phyloP scores from a whole-genome alignment of 2,113 vertebrate species.

The Xyliphius kryptos region DNA sequence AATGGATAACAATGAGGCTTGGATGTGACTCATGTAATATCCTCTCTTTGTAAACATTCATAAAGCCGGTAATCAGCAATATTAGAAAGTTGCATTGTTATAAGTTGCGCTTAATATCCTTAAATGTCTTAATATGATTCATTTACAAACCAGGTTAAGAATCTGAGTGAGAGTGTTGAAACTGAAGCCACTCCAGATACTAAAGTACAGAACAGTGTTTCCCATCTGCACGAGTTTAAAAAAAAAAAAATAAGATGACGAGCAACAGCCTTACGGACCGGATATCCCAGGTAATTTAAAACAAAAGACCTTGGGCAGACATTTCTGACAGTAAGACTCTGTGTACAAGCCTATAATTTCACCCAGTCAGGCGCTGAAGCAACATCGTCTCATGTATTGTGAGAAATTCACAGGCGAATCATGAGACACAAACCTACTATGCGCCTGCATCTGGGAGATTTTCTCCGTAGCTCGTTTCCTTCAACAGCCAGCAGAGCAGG shows the following conservation, averaged over 20 bases:
- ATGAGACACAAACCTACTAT: not conserved
- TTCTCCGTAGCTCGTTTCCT: not conserved
- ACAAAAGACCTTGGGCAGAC: slow-evolving; percentile 43
- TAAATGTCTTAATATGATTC: too few relatives aligned
- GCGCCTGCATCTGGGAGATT: not conserved
- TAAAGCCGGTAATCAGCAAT: too few relatives aligned
- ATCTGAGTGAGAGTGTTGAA: not conserved
- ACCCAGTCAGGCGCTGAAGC: slow-evolving; percentile 13
- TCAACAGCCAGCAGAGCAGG: not conserved
- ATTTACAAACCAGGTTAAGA: not conserved
- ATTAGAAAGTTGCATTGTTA: too few relatives aligned
- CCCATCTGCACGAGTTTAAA: slow-evolving; percentile 16
- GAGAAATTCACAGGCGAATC: slow-evolving; percentile 3
- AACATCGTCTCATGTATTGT: not conserved
- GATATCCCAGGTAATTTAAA: slow-evolving; percentile 44
- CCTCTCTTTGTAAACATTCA: too few relatives aligned
- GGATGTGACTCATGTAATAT: too few relatives aligned
- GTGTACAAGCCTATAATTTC: slow-evolving; percentile 45
- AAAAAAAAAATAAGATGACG: slow-evolving; percentile 14
- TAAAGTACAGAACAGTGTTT: not conserved
- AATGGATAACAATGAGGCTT: not conserved
- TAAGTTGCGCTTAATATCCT: too few relatives aligned
- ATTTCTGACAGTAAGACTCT: slow-evolving; percentile 39
- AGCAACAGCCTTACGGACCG: slow-evolving; percentile 18
- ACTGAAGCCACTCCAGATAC: not conserved